phyloP scores from a whole-genome alignment of 1,140 invertebrate genomes.

The Zaprionus ghesquierei region DNA sequence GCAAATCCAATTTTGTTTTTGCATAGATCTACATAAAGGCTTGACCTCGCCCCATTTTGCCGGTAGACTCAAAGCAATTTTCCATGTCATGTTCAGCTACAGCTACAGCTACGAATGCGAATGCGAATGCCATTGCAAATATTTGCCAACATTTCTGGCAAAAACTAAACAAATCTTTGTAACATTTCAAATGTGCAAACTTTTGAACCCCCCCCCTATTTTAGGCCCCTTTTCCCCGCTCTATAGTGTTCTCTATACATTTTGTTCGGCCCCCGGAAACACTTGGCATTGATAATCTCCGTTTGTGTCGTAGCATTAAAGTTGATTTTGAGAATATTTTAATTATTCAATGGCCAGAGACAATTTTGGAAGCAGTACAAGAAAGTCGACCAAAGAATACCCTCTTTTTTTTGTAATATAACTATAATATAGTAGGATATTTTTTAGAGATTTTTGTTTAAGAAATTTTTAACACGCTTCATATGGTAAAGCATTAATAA shows the following conservation, averaged over 20 bases:
- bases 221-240: not conserved
- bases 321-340: constrained; percentile 56
- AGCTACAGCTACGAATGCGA: not conserved
- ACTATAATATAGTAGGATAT: not conserved
- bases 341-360: constrained; percentile 49
- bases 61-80: constrained; percentile 15
- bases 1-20: constrained; percentile 64
- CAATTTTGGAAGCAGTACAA: constrained; percentile 19
- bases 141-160: constrained; percentile 63
- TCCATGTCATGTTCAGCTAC: constrained; percentile 1
- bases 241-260: not conserved
- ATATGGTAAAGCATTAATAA: not conserved
- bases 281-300: constrained; percentile 38
- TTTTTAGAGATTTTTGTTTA: not conserved
- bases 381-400: not conserved
- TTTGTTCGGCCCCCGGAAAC: not conserved
- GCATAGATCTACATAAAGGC: constrained; percentile 30
- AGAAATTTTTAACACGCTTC: not conserved
- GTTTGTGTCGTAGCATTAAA: constrained; percentile 49
- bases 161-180: constrained; percentile 72
- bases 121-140: constrained; percentile 54
- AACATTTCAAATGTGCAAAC: constrained; percentile 74
- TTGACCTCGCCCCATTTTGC: constrained; percentile 15
- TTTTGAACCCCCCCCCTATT: constrained; percentile 11
- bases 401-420: not conserved